A percentile compares a stretch with the other conserved stretches of the same genome.
Evolutionary conservation across 2,113 vertebrate species (phyloP).

Genomic region (Collichthys lucidus): DNA sequence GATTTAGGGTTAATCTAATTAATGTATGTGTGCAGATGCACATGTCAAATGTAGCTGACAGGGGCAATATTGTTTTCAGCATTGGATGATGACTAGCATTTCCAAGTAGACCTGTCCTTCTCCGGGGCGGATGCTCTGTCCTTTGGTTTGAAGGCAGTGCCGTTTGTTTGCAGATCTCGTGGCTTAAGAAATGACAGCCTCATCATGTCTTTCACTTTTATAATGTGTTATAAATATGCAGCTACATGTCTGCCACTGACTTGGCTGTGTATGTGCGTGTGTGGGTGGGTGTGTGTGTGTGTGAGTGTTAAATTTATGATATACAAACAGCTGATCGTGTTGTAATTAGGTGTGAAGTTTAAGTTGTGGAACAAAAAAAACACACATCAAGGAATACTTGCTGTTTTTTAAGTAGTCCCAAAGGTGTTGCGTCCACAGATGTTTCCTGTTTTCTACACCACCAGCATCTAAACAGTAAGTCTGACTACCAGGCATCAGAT

Average conservation of each 20-base stretch:
- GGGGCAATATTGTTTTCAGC: neutral
- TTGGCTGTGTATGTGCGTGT: neutral
- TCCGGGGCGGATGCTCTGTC: slow-evolving; percentile 15
- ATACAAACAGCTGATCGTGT: slow-evolving; percentile 40
- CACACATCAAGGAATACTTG: slow-evolving; percentile 5
- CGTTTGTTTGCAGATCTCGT: slow-evolving; percentile 47
- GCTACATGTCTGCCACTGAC: slow-evolving; percentile 58
- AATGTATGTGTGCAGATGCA: slow-evolving; percentile 7
- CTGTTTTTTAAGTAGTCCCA: slow-evolving; percentile 2
- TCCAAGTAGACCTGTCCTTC: slow-evolving; percentile 38
- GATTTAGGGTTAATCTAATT: slow-evolving; percentile 27
- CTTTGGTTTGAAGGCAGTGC: slow-evolving; percentile 7
- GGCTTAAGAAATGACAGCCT: slow-evolving; percentile 58
- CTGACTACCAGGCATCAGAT: slow-evolving; percentile 6
- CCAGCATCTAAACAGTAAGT: neutral
- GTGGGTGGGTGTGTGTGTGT: neutral
- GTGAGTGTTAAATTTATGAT: slow-evolving; percentile 44
- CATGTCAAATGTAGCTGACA: slow-evolving; percentile 31
- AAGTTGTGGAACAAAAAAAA: slow-evolving; percentile 18
- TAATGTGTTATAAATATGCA: slow-evolving; percentile 81
- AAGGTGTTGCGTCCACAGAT: neutral
- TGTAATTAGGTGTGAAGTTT: slow-evolving; percentile 51
- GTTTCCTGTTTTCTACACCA: slow-evolving; percentile 21
- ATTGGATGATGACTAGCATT: slow-evolving; percentile 38
- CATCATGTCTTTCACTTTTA: slow-evolving; percentile 47